A percentile compares a stretch with the other conserved stretches of the same genome.
Conservation (phyloP, 2,888 invertebrate genomes). For the Acrobasis consociella region DNA sequence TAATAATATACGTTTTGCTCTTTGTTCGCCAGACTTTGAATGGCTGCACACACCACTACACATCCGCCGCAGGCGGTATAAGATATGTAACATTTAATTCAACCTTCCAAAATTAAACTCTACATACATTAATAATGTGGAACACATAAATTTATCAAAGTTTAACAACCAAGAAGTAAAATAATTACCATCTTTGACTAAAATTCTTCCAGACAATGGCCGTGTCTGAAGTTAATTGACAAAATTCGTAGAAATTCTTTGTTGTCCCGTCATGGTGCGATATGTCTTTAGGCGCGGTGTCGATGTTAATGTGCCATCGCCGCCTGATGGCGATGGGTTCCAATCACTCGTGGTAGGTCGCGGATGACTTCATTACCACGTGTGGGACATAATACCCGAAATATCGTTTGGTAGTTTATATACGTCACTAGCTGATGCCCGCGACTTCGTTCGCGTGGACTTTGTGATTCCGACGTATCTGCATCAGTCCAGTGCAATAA, state of each 20-base stretch:
- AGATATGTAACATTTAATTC: too few species aligned
- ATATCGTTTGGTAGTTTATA: conserved; percentile 26
- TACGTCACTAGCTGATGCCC: too few species aligned
- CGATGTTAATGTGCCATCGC: conserved; percentile 48
- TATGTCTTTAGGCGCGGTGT: conserved; percentile 20
- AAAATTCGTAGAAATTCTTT: conserved; percentile 15
- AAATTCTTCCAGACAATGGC: background rate
- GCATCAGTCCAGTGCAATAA: too few species aligned
- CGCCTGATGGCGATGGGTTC: conserved; percentile 46
- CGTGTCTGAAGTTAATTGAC: background rate
- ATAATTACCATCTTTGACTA: background rate
- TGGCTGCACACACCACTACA: too few species aligned
- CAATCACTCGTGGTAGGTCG: conserved; percentile 51
- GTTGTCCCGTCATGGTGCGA: conserved; percentile 9
- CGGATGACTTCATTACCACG: conserved; percentile 39
- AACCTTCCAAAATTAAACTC: too few species aligned
- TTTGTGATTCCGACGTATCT: too few species aligned
- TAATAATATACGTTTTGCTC: too few species aligned
- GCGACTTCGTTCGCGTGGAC: too few species aligned
- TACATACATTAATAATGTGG: too few species aligned
- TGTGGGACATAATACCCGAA: conserved; percentile 35
- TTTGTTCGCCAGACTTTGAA: too few species aligned
- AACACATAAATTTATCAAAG: conserved; percentile 15
- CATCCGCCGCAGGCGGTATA: too few species aligned
- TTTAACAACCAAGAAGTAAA: background rate